Percentiles rank a stretch among this genome's conserved stretches.
phyloP scores from a whole-genome alignment of 2,888 invertebrate genomes.

The Gymnoscelis rufifasciata region DNA sequence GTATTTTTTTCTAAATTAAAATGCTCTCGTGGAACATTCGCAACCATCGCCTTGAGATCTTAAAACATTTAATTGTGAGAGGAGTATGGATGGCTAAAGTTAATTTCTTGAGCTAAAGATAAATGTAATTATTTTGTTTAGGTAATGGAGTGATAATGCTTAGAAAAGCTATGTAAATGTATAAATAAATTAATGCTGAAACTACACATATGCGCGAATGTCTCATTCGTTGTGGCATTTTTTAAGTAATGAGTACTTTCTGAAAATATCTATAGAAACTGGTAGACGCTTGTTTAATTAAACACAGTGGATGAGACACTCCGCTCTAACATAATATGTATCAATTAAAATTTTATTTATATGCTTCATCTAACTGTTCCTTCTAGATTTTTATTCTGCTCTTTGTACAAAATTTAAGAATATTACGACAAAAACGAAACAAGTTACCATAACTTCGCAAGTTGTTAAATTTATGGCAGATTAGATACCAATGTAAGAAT shows the following conservation, averaged over 20 bases:
- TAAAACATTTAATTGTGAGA: conserved; percentile 40
- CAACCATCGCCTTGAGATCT: conserved; percentile 44
- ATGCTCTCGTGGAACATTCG: conserved; percentile 11
- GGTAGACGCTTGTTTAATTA: conserved; percentile 20
- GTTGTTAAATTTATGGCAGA: no score
- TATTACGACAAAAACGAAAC: no score
- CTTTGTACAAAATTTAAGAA: conserved; percentile 20
- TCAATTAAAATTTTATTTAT: conserved; percentile 66
- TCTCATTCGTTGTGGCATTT: conserved; percentile 45
- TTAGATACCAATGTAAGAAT: no score
- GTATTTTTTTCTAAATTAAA: conserved; percentile 12
- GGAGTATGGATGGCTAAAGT: conserved; percentile 47
- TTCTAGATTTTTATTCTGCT: conserved; percentile 64
- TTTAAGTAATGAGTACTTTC: conserved; percentile 2
- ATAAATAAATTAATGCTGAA: conserved; percentile 68
- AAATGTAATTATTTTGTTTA: conserved; percentile 58
- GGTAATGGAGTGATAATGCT: conserved; percentile 61
- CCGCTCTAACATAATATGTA: conserved; percentile 57
- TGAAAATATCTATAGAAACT: conserved; percentile 11
- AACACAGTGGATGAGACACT: conserved; percentile 52
- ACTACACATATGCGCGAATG: conserved; percentile 49
- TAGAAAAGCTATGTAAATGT: conserved; percentile 69
- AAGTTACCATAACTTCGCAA: no score
- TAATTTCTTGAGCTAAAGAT: conserved; percentile 47
- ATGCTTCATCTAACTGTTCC: conserved; percentile 66